Base-by-base conservation (phyloP, 2,797 vertebrate species). In the Alauda arvensis region DNA sequence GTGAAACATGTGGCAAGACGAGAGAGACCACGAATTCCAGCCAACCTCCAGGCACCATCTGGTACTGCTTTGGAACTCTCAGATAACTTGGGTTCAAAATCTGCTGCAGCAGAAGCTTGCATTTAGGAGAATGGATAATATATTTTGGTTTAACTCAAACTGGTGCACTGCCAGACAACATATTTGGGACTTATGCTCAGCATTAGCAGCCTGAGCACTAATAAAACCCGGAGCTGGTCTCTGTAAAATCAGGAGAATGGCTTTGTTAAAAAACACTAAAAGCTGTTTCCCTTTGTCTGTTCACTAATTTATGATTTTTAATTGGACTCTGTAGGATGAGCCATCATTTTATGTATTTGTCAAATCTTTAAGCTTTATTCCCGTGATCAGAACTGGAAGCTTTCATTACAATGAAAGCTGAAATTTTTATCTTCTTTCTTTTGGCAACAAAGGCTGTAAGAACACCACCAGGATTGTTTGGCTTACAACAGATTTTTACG, bases 41-140 rank as follows among this genome's bases (percentile, higher is more conserved):
- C 34, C 86, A 92, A 31, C n/a, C 31, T 81, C 48, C 53, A 83
- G 61, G 81, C 87, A 56, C 85, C 77, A 83, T 85, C 79, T 93
- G 92, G 74, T 51, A 48, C 31, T 68, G 76, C 70, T 93, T 89
- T 79, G 70, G 40, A 90, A 45, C 29, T 77, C 72, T 37, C 51
- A 69, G 59, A 86, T 61, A 85, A 85, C 24, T 83, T 45, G 37
- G 33, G 69, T 87, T 56, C 52, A 76, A 90, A 83, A 57, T 51
- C 40, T 40, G 69, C n/a, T 57, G 77, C 26, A 90, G 69, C 65
- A 90, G 57, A 79, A 93, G 29, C 39, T 86, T 84, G 83, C 71
- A 42, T 82, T 92, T 77, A 82, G 69, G 46, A 61, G 43, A 79
- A 84, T 3, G 31, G 65, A 34, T 63, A 84, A 86, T 67, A 20